These are phyloP conservation scores for Aramus guarauna DNA, from an alignment of 2,113 vertebrate species.

Conservation along the genomic window DNA sequence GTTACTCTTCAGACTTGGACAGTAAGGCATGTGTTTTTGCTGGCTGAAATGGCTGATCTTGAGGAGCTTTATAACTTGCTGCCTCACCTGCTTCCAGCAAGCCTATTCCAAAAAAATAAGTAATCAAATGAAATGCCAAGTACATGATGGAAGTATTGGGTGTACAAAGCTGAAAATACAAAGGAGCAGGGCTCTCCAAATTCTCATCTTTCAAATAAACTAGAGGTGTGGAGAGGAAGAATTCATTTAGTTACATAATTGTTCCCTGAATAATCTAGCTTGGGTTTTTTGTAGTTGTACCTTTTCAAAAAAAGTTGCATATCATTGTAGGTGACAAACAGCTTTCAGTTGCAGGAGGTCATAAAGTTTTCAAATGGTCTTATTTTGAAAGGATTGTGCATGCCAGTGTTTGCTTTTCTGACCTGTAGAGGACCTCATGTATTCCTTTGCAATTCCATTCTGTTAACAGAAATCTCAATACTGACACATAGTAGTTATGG, in stretches of 20 bases:
- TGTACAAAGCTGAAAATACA: neutral
- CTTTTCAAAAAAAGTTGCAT: neutral
- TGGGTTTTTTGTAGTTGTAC: neutral
- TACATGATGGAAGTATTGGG: neutral
- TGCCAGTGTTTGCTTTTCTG: neutral
- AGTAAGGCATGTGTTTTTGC: neutral
- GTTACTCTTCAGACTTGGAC: neutral
- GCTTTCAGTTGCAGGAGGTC: neutral
- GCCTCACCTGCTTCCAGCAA: neutral
- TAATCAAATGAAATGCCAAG: neutral
- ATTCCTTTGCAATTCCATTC: neutral
- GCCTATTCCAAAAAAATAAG: neutral
- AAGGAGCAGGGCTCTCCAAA: neutral
- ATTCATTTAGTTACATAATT: neutral
- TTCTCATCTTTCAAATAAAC: fast-evolving
- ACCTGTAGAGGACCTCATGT: neutral
- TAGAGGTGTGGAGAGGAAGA: neutral
- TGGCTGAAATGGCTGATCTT: neutral
- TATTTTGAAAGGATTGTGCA: neutral
- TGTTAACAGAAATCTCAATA: neutral
- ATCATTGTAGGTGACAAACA: neutral
- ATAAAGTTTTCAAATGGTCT: neutral
- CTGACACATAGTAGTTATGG: neutral
- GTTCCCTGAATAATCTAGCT: neutral
- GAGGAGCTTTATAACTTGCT: neutral